Percentiles rank a stretch among this genome's conserved stretches.
These are phyloP conservation scores for Orussus abietinus DNA, from an alignment of 1,140 invertebrate species.

Conservation along the genomic window DNA sequence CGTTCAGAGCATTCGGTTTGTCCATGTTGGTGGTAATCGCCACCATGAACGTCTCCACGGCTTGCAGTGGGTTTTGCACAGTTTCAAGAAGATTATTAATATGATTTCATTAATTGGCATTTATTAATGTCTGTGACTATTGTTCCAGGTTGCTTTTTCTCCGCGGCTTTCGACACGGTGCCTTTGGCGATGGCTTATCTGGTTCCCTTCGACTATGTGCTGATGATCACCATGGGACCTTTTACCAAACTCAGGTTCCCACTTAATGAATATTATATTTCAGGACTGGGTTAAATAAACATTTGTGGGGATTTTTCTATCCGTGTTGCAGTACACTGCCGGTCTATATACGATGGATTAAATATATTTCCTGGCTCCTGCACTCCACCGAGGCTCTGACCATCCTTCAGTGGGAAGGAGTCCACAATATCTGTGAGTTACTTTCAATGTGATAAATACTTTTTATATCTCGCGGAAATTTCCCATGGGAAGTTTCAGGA, in stretches of 20 bases:
- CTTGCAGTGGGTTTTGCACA: constrained; percentile 70
- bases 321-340: constrained; percentile 76
- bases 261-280: background rate
- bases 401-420: constrained; percentile 72
- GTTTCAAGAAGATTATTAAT: no score
- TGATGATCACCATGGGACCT: constrained; percentile 84
- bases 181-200: constrained; percentile 77
- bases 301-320: constrained; percentile 20
- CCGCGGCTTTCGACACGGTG: constrained; percentile 75
- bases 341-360: constrained; percentile 74
- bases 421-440: constrained; percentile 77
- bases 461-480: constrained; percentile 9
- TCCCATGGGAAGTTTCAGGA: constrained; percentile 21
- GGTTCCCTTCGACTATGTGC: constrained; percentile 80
- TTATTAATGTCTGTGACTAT: constrained; percentile 3
- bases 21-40: constrained; percentile 66
- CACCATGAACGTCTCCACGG: constrained; percentile 78
- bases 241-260: constrained; percentile 77
- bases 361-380: constrained; percentile 89
- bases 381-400: constrained; percentile 87
- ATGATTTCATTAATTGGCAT: no score
- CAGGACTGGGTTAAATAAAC: constrained; percentile 3
- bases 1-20: constrained; percentile 64
- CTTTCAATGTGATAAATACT: no score
- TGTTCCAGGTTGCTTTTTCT: constrained; percentile 77